phyloP scores from a whole-genome alignment of 2,888 invertebrate genomes.

The Drosophila diplacantha region DNA sequence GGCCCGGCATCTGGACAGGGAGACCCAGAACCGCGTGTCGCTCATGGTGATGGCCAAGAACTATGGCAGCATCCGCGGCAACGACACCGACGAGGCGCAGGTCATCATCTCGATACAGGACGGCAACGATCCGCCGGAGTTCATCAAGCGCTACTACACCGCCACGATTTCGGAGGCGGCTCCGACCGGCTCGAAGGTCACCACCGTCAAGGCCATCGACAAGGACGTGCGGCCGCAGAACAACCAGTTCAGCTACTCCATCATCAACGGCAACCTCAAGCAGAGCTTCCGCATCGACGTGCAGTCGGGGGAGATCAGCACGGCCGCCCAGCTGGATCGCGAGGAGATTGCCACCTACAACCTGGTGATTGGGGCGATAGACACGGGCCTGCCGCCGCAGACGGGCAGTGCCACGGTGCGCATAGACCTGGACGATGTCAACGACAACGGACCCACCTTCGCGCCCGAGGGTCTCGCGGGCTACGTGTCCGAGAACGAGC shows the following conservation, averaged over 20 bases:
- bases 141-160: slow-evolving; percentile 87
- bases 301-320: slow-evolving; percentile 89
- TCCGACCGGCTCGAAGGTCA: slow-evolving; percentile 84
- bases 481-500: slow-evolving; percentile 91
- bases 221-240: slow-evolving; percentile 94
- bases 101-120: slow-evolving; percentile 96
- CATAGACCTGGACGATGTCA: slow-evolving; percentile 90
- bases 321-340: slow-evolving; percentile 86
- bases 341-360: slow-evolving; percentile 87
- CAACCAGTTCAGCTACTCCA: slow-evolving; percentile 94
- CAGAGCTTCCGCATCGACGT: slow-evolving; percentile 93
- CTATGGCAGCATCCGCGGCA: slow-evolving; percentile 93
- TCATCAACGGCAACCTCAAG: slow-evolving; percentile 89
- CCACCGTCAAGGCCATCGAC: slow-evolving; percentile 90
- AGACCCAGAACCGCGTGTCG: slow-evolving; percentile 92
- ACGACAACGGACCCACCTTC: slow-evolving; percentile 94
- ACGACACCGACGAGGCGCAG: slow-evolving; percentile 96
- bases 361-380: slow-evolving; percentile 90
- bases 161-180: slow-evolving; percentile 90
- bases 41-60: slow-evolving; percentile 96
- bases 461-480: slow-evolving; percentile 85
- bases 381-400: slow-evolving; percentile 92
- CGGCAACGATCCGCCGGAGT: slow-evolving; percentile 97
- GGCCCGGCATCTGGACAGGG: slow-evolving; percentile 88
- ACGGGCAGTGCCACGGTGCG: slow-evolving; percentile 92